Conservation (phyloP, 2,797 vertebrate genomes). For the Silurus aristotelis region DNA sequence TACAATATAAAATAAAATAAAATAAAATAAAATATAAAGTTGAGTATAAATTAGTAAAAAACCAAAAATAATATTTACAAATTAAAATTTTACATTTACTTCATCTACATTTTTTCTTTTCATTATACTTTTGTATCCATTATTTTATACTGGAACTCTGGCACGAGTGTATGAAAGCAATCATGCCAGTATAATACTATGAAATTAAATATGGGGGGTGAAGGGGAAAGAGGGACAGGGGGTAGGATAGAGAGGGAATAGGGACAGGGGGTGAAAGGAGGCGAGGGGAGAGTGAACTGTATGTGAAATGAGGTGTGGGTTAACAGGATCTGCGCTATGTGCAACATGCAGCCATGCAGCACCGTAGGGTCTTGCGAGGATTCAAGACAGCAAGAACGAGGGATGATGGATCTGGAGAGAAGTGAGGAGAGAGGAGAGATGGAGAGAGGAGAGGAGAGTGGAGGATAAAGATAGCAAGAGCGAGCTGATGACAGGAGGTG, state of each 20-base stretch:
- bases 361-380: background rate
- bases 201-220: no score
- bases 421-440: background rate
- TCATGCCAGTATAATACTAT: no score
- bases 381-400: background rate
- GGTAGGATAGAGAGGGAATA: background rate
- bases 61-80: no score
- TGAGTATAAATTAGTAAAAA: no score
- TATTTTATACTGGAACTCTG: no score
- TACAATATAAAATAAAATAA: no score
- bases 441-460: background rate
- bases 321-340: background rate
- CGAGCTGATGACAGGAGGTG: constrained; percentile 40
- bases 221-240: background rate
- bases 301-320: constrained; percentile 6
- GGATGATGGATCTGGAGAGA: background rate
- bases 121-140: no score
- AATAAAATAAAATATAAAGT: no score
- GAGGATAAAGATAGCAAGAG: constrained; percentile 55
- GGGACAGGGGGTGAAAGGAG: no score
- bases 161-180: no score
- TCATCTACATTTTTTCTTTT: no score
- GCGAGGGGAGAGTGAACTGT: background rate
- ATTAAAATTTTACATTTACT: no score
- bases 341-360: constrained; percentile 4